These are phyloP conservation scores for Tenthredo notha DNA, from an alignment of 2,888 invertebrate species.

Conservation along the genomic window DNA sequence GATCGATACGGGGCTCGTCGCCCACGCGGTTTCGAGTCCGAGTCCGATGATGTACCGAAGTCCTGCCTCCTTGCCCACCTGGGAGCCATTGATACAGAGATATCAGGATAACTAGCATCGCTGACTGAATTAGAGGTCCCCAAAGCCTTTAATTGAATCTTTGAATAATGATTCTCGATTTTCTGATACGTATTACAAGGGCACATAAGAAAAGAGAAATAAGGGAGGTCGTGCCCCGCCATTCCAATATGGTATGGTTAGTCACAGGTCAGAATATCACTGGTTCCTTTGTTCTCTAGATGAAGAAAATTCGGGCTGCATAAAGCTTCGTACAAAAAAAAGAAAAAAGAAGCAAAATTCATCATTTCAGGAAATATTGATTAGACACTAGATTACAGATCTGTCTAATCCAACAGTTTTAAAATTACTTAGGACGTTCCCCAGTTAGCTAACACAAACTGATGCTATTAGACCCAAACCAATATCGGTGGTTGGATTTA, in stretches of 20 bases:
- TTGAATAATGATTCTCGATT: constrained; percentile 77
- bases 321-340: too few species aligned
- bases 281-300: neutral
- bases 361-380: neutral
- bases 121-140: constrained; percentile 74
- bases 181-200: constrained; percentile 69
- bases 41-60: constrained; percentile 68
- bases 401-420: neutral
- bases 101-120: constrained; percentile 73
- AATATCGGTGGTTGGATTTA: neutral
- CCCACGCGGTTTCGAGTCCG: constrained; percentile 67
- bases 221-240: neutral
- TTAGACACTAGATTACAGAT: neutral
- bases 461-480: neutral
- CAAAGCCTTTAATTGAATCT: constrained; percentile 76
- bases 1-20: constrained; percentile 73
- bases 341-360: neutral
- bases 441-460: neutral
- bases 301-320: neutral
- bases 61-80: constrained; percentile 66
- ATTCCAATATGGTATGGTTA: neutral
- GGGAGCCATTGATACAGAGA: constrained; percentile 74
- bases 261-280: neutral
- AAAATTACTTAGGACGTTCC: neutral
- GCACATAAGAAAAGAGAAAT: constrained; percentile 52